phyloP scores from a whole-genome alignment of 2,888 invertebrate genomes.

The Cryptocheilus praepositus region DNA sequence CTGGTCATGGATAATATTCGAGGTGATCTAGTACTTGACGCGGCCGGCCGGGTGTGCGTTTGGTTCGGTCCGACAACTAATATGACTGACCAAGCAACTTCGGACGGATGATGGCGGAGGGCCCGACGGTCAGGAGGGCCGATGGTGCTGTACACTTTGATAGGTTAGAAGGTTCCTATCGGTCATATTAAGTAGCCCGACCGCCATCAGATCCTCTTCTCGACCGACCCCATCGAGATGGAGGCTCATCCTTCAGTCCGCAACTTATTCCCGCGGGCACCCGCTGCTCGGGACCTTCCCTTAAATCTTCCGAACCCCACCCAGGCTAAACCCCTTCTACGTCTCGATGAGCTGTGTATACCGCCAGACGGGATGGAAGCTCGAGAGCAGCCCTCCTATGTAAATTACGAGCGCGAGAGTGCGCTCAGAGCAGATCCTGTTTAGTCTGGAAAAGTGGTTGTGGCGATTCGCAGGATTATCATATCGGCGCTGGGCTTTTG shows the following conservation, averaged over 20 bases:
- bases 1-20: too few relatives aligned
- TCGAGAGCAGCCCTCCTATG: constrained; percentile 23
- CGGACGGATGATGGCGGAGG: not conserved
- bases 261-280: constrained; percentile 45
- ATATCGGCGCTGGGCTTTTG: too few relatives aligned
- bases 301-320: constrained; percentile 48
- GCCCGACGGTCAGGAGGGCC: constrained; percentile 13
- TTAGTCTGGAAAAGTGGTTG: not conserved
- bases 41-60: too few relatives aligned
- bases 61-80: constrained; percentile 51
- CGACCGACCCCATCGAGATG: constrained; percentile 27
- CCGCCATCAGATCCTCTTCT: constrained; percentile 45
- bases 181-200: constrained; percentile 67
- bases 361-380: constrained; percentile 31
- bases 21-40: too few relatives aligned
- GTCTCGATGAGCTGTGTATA: constrained; percentile 11
- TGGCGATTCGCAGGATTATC: too few relatives aligned
- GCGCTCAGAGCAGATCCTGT: not conserved
- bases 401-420: not conserved
- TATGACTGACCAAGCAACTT: constrained; percentile 53
- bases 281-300: constrained; percentile 36
- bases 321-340: not conserved
- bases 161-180: constrained; percentile 61
- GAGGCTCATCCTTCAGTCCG: constrained; percentile 44
- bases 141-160: constrained; percentile 54